Evolutionary conservation across 2,888 invertebrate genomes (phyloP).

Genomic region (Lycia hirtaria): DNA sequence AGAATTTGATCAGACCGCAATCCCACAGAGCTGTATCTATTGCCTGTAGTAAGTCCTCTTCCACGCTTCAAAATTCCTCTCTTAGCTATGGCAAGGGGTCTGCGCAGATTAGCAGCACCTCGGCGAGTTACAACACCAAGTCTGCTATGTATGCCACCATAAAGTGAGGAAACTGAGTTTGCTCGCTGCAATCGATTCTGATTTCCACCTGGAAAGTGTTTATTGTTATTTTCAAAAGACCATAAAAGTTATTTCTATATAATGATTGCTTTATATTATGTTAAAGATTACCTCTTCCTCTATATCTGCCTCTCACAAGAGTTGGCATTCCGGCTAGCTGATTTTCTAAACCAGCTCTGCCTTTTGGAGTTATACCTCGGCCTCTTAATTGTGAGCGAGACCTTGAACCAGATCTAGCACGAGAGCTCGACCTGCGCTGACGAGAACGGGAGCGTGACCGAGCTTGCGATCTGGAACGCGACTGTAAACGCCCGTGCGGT

Average conservation of each 20-base stretch:
- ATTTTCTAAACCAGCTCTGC: slow-evolving; percentile 72
- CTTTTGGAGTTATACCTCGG: slow-evolving; percentile 71
- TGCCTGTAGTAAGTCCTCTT: slow-evolving; percentile 67
- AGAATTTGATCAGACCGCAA: slow-evolving; percentile 80
- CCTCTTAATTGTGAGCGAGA: slow-evolving; percentile 70
- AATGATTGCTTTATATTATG: background rate
- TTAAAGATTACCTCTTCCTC: slow-evolving; percentile 45
- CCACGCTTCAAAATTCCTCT: slow-evolving; percentile 78
- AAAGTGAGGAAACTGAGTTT: slow-evolving; percentile 62
- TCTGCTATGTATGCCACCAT: slow-evolving; percentile 67
- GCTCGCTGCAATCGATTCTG: slow-evolving; percentile 60
- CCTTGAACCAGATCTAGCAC: slow-evolving; percentile 64
- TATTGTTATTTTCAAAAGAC: background rate
- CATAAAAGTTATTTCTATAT: background rate
- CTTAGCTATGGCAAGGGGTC: slow-evolving; percentile 72
- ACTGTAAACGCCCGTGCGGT: slow-evolving; percentile 57
- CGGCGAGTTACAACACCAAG: slow-evolving; percentile 69
- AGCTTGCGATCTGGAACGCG: slow-evolving; percentile 55
- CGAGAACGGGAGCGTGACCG: slow-evolving; percentile 56
- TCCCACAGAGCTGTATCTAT: slow-evolving; percentile 73
- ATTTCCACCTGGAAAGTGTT: slow-evolving; percentile 57
- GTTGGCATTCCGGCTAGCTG: slow-evolving; percentile 60
- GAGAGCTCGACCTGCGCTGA: slow-evolving; percentile 59
- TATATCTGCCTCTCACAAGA: slow-evolving; percentile 59
- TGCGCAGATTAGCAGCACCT: slow-evolving; percentile 57